Percentiles rank a stretch among this genome's conserved stretches.
These are phyloP conservation scores for Sitta europaea DNA, from an alignment of 2,113 vertebrate species.

Conservation along the genomic window DNA sequence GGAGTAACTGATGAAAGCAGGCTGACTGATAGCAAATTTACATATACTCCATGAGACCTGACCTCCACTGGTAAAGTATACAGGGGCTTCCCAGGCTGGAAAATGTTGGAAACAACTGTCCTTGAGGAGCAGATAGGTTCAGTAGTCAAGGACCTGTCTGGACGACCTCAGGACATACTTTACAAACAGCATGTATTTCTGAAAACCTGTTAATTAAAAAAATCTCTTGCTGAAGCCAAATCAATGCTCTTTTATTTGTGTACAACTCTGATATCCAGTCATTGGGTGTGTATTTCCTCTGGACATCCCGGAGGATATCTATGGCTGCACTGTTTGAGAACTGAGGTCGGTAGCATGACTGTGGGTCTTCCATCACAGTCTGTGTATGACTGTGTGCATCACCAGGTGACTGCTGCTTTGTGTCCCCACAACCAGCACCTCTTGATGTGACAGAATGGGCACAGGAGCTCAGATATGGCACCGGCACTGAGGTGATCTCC, in stretches of 20 bases:
- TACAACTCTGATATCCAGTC: constrained; percentile 22
- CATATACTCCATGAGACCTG: neutral
- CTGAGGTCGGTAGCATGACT: neutral
- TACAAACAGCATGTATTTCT: constrained; percentile 33
- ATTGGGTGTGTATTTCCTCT: constrained; percentile 64
- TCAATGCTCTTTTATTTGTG: constrained; percentile 23
- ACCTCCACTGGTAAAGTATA: neutral
- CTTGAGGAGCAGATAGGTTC: neutral
- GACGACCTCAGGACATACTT: neutral
- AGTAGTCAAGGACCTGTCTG: neutral
- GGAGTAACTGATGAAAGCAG: neutral
- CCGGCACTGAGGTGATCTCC: neutral
- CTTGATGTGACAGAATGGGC: neutral
- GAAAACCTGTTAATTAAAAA: constrained; percentile 42
- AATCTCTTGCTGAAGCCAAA: constrained; percentile 8
- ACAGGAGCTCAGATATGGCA: neutral
- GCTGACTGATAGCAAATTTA: neutral
- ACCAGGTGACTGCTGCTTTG: neutral
- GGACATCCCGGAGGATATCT: constrained; percentile 50
- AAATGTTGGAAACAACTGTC: constrained; percentile 1
- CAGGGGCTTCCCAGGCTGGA: neutral
- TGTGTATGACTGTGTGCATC: neutral
- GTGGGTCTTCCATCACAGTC: neutral
- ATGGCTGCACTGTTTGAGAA: constrained; percentile 17
- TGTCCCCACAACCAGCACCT: neutral